Percentiles rank a stretch among this genome's conserved stretches.
Evolutionary conservation across 2,113 vertebrate genomes (phyloP).

Genomic region (Ptyas mucosa): DNA sequence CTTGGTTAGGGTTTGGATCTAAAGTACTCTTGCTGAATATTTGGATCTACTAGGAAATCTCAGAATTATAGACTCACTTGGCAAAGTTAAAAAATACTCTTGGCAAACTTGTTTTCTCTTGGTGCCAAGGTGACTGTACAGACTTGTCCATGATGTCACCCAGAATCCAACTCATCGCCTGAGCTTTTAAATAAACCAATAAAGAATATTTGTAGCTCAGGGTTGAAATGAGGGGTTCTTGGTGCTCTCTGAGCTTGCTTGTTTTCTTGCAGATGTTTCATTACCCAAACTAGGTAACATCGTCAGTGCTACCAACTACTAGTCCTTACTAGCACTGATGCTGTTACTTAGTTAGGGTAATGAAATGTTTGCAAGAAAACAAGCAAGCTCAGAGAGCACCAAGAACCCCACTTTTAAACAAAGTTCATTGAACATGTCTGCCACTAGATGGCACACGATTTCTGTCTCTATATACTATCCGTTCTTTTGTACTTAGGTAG

Average conservation of each 20-base stretch:
- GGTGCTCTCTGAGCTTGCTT: no score
- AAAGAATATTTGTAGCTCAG: no score
- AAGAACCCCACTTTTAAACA: neutral
- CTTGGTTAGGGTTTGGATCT: neutral
- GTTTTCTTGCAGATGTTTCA: no score
- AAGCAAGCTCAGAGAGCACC: no score
- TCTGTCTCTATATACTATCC: neutral
- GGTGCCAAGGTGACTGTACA: neutral
- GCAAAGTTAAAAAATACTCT: neutral
- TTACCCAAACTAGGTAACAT: no score
- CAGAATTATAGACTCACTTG: neutral
- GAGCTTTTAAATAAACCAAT: neutral
- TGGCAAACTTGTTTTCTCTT: neutral
- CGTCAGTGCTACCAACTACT: no score
- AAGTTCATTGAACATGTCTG: fast-evolving
- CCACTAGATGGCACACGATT: slow-evolving; percentile 57
- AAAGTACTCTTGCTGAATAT: neutral
- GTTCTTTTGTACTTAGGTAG: neutral
- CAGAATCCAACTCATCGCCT: neutral
- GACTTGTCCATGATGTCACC: neutral
- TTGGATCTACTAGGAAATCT: neutral
- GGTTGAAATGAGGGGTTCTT: no score
- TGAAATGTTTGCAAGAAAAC: no score
- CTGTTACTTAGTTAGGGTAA: no score
- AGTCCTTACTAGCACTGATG: no score